Percentiles rank a stretch among this genome's conserved stretches.
phyloP scores from a whole-genome alignment of 1,140 invertebrate species.

The Drosophila bipectinata region DNA sequence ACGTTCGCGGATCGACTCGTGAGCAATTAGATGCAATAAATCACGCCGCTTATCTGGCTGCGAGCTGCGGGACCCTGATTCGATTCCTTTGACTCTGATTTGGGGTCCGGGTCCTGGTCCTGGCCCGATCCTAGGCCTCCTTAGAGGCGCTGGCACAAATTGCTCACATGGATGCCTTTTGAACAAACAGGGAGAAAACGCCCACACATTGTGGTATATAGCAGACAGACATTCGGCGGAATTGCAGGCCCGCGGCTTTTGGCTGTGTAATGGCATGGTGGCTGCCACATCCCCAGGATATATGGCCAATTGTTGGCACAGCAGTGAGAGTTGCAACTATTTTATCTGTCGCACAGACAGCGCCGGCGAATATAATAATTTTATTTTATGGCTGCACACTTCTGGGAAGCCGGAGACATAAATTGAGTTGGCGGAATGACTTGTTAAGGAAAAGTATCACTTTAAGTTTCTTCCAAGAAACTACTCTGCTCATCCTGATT shows the following conservation, averaged over 20 bases:
- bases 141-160: conserved; percentile 14
- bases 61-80: conserved; percentile 38
- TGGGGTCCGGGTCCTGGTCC: neutral
- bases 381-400: conserved; percentile 34
- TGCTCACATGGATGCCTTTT: conserved; percentile 34
- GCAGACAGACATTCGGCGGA: conserved; percentile 23
- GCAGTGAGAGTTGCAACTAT: conserved; percentile 38
- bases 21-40: conserved; percentile 77
- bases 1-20: conserved; percentile 58
- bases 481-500: neutral
- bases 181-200: neutral
- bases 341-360: conserved; percentile 33
- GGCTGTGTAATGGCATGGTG: conserved; percentile 32
- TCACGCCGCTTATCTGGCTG: conserved; percentile 65
- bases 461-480: neutral
- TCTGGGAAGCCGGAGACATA: neutral
- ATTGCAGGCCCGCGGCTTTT: conserved; percentile 36
- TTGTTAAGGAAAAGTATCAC: neutral
- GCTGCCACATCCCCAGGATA: conserved; percentile 23
- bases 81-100: conserved; percentile 12
- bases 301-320: conserved; percentile 42
- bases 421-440: conserved; percentile 13
- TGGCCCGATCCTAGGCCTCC: neutral
- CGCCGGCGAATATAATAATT: conserved; percentile 34
- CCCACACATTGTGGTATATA: neutral